A percentile compares a stretch with the other conserved stretches of the same genome.
Conservation (phyloP, 2,888 invertebrate species). For the Scrobipalpa atriplicella region DNA sequence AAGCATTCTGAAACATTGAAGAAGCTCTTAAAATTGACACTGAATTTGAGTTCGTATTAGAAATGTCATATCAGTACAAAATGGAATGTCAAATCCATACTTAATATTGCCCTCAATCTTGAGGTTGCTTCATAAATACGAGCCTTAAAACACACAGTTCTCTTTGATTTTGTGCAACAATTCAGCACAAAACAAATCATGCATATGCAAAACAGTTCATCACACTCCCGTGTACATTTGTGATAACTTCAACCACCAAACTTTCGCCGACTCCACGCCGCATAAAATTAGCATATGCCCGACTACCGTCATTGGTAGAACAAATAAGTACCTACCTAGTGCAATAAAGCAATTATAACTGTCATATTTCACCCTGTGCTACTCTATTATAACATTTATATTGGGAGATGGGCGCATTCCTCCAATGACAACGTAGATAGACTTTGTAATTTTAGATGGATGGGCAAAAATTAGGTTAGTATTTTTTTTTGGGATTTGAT, state of each 20-base stretch:
- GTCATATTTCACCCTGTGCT: conserved; percentile 74
- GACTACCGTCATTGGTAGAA: conserved; percentile 46
- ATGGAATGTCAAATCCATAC: no score
- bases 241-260: conserved; percentile 18
- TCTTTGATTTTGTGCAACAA: background rate
- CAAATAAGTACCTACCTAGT: conserved; percentile 44
- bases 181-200: background rate
- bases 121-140: no score
- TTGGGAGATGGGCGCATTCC: conserved; percentile 54
- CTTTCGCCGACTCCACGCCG: conserved; percentile 21
- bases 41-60: background rate
- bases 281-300: conserved; percentile 61
- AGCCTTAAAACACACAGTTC: background rate
- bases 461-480: background rate
- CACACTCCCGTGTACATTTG: conserved; percentile 1
- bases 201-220: conserved; percentile 1
- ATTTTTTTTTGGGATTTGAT: no score
- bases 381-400: conserved; percentile 81
- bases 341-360: conserved; percentile 82
- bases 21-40: background rate
- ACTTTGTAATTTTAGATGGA: conserved; percentile 47
- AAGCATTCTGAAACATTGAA: no score
- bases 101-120: no score
- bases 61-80: no score
- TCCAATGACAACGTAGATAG: conserved; percentile 46